phyloP scores from a whole-genome alignment of 1,140 invertebrate genomes.

The Penaeus chinensis region DNA sequence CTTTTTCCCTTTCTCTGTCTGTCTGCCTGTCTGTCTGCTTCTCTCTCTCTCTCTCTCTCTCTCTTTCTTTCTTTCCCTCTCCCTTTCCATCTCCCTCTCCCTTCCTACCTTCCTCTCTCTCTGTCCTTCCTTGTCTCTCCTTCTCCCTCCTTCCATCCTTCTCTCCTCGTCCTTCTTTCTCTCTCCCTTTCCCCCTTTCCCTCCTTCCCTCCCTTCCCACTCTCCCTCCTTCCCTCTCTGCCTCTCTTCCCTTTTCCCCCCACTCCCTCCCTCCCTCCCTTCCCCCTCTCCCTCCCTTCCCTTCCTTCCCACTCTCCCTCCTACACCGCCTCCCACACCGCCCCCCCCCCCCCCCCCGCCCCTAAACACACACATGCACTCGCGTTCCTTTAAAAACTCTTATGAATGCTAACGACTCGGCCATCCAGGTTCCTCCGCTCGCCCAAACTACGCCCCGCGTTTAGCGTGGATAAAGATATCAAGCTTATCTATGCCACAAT shows the following conservation, averaged over 20 bases:
- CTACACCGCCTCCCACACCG: neutral
- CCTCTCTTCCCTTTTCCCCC: neutral
- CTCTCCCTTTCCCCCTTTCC: neutral
- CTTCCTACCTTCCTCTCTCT: neutral
- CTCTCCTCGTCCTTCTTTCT: neutral
- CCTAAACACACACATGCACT: neutral
- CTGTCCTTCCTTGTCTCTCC: neutral
- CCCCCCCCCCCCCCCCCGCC: neutral
- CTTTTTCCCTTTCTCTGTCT: too few species aligned
- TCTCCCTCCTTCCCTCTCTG: neutral
- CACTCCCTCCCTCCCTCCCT: neutral
- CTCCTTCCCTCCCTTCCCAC: neutral
- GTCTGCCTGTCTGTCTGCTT: too few species aligned
- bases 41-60: neutral
- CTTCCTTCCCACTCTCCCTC: neutral
- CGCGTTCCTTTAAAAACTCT: neutral
- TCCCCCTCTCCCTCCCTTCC: too few species aligned
- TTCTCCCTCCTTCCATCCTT: neutral
- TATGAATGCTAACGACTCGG: constrained; percentile 42
- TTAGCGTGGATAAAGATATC: constrained; percentile 59
- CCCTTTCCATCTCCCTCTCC: neutral
- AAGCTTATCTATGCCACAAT: constrained; percentile 50
- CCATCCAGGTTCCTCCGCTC: neutral
- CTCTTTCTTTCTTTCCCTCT: neutral
- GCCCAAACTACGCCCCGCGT: constrained; percentile 40